A percentile compares a stretch with the other conserved stretches of the same genome.
phyloP scores from a whole-genome alignment of 2,797 vertebrate genomes.

The Bovichtus diacanthus region DNA sequence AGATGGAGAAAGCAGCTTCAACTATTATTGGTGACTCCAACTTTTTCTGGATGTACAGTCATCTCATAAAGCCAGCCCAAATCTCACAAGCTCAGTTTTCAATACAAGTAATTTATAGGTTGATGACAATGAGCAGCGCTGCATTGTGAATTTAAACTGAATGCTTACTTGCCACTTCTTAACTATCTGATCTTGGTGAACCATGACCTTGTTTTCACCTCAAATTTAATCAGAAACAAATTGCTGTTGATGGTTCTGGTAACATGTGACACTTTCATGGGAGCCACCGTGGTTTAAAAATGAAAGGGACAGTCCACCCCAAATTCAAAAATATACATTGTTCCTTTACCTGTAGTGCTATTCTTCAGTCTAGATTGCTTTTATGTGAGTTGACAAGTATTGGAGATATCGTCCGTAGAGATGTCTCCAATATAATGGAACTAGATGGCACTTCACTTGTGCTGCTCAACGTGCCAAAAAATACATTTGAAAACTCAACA shows the following conservation, averaged over 20 bases:
- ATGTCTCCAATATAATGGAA: too few species aligned
- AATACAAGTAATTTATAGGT: background rate
- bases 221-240: background rate
- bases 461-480: too few species aligned
- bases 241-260: background rate
- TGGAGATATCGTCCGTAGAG: too few species aligned
- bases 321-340: too few species aligned
- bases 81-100: background rate
- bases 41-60: constrained; percentile 9
- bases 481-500: too few species aligned
- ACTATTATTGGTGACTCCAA: background rate
- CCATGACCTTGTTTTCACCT: too few species aligned
- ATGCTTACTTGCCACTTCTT: background rate
- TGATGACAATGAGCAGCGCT: background rate
- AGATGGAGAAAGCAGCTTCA: constrained; percentile 9
- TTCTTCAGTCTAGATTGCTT: too few species aligned
- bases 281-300: background rate
- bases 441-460: too few species aligned
- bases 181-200: background rate
- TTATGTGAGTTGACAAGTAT: too few species aligned
- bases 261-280: background rate
- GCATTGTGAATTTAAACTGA: background rate
- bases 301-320: too few species aligned
- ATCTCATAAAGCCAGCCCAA: background rate
- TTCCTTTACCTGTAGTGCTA: too few species aligned